Conservation (phyloP, 2,888 invertebrate species). For the Papilio protenor region DNA sequence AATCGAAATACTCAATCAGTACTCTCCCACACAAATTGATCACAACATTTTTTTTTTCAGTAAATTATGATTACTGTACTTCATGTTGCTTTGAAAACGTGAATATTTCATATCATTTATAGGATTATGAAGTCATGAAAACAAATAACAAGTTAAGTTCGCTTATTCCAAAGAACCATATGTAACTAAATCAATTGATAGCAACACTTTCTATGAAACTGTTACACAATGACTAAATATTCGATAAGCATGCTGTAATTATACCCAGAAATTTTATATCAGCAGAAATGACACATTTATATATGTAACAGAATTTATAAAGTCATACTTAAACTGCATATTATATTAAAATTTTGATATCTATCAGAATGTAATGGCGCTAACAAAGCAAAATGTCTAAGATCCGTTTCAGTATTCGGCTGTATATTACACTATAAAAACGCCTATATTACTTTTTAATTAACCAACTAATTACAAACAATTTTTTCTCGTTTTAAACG, state of each 20-base stretch:
- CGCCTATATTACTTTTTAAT: neutral
- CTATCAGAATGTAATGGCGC: too few species aligned
- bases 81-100: neutral
- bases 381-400: too few species aligned
- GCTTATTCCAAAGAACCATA: neutral
- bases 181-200: neutral
- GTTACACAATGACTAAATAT: neutral
- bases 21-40: too few species aligned
- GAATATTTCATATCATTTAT: neutral
- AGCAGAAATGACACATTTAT: too few species aligned
- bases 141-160: neutral
- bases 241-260: neutral
- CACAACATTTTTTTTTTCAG: neutral
- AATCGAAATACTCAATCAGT: too few species aligned
- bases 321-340: too few species aligned
- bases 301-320: too few species aligned
- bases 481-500: neutral
- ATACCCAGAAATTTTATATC: neutral
- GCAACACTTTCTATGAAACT: neutral
- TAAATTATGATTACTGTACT: neutral
- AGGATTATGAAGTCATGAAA: conserved; percentile 12
- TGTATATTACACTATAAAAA: too few species aligned
- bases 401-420: too few species aligned
- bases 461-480: neutral
- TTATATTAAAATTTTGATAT: too few species aligned